These are phyloP conservation scores for Chelonus formosanus DNA, from an alignment of 2,888 invertebrate species.

Conservation along the genomic window DNA sequence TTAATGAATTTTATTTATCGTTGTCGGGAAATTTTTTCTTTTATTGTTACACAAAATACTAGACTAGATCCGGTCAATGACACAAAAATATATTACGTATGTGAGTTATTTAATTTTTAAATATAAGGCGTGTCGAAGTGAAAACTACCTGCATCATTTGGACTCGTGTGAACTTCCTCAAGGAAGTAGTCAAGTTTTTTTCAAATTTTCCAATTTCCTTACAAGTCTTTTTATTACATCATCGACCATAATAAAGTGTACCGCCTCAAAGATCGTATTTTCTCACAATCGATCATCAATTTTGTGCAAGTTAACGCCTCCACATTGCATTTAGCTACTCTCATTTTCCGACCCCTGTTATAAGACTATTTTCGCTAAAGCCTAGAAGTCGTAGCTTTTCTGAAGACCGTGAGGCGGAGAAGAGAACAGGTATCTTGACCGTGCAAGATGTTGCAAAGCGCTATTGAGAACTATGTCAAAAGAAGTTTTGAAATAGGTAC, in stretches of 20 bases:
- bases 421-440: conserved; percentile 32
- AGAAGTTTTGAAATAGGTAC: conserved; percentile 55
- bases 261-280: conserved; percentile 36
- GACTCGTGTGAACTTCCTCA: conserved; percentile 35
- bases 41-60: too few species aligned
- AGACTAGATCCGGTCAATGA: too few species aligned
- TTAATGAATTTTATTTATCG: too few species aligned
- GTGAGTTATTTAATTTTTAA: background rate
- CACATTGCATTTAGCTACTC: conserved; percentile 29
- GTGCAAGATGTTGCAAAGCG: conserved; percentile 26
- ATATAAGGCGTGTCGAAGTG: conserved; percentile 5
- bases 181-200: conserved; percentile 16
- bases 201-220: background rate
- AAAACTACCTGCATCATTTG: conserved; percentile 13
- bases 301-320: conserved; percentile 48
- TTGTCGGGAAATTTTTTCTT: too few species aligned
- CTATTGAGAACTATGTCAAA: conserved; percentile 36
- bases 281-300: conserved; percentile 59
- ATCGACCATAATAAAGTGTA: conserved; percentile 12
- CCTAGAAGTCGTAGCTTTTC: conserved; percentile 27
- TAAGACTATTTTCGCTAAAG: conserved; percentile 43
- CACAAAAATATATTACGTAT: conserved; percentile 5
- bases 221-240: background rate
- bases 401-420: conserved; percentile 30
- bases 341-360: conserved; percentile 43